Conservation (phyloP, 2,888 invertebrate genomes). For the Strigamia maritima region DNA sequence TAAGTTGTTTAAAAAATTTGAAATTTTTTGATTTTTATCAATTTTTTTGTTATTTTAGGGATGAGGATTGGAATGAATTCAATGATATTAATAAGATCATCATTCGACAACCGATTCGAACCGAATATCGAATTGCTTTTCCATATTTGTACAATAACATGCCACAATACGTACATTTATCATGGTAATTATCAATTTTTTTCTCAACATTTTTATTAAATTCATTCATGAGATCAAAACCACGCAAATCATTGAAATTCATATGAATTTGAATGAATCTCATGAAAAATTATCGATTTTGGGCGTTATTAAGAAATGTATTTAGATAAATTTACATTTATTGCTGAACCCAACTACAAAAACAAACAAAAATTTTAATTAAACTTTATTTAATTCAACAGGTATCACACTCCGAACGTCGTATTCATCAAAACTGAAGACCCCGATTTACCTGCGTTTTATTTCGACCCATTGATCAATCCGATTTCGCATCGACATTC, state of each 20-base stretch:
- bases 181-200: slow-evolving; percentile 72
- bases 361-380: no score
- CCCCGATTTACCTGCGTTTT: slow-evolving; percentile 98
- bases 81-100: slow-evolving; percentile 99
- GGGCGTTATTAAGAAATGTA: slow-evolving; percentile 13
- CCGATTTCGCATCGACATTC: slow-evolving; percentile 94
- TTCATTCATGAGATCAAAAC: not conserved
- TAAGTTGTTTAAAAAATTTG: slow-evolving; percentile 54
- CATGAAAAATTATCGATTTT: not conserved
- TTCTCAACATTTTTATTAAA: no score
- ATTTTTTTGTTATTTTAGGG: slow-evolving; percentile 57
- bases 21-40: not conserved
- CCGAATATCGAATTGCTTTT: slow-evolving; percentile 98
- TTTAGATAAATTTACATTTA: slow-evolving; percentile 8
- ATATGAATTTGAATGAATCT: not conserved
- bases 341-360: slow-evolving; percentile 39
- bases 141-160: slow-evolving; percentile 98
- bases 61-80: slow-evolving; percentile 99
- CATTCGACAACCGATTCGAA: slow-evolving; percentile 95
- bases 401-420: slow-evolving; percentile 99
- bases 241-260: not conserved
- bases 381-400: slow-evolving; percentile 52
- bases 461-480: slow-evolving; percentile 99
- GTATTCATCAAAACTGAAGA: slow-evolving; percentile 99
- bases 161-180: slow-evolving; percentile 96